A percentile compares a stretch with the other conserved stretches of the same genome.
Conservation (phyloP, 2,113 vertebrate species). For the Oplegnathus fasciatus region DNA sequence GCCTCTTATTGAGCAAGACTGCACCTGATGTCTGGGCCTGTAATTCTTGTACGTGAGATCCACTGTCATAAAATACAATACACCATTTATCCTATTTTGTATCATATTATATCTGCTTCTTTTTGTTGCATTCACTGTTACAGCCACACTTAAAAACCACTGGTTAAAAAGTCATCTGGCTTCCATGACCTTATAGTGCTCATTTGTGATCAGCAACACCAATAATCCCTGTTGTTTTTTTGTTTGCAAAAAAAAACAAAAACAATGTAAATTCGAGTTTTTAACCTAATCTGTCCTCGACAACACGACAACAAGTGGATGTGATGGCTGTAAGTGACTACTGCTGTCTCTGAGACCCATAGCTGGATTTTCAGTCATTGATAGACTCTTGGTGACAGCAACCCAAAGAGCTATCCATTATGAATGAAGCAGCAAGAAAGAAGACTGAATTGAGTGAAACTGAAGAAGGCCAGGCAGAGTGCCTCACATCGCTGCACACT, state of each 20-base stretch:
- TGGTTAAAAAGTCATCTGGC: neutral
- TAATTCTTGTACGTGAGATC: slow-evolving; percentile 6
- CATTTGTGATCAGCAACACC: neutral
- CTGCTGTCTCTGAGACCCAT: slow-evolving; percentile 52
- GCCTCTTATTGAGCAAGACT: slow-evolving; percentile 47
- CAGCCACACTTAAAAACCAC: neutral
- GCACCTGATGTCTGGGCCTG: slow-evolving; percentile 75
- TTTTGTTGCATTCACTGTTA: neutral
- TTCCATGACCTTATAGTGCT: neutral
- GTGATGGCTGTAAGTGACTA: slow-evolving; percentile 43
- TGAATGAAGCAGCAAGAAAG: slow-evolving; percentile 76
- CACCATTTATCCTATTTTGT: neutral
- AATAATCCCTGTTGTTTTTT: neutral
- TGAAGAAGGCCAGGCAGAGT: slow-evolving; percentile 83
- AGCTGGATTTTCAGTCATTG: slow-evolving; percentile 62
- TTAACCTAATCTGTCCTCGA: slow-evolving; percentile 15
- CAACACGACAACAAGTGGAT: slow-evolving; percentile 45
- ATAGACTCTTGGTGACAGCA: slow-evolving; percentile 75
- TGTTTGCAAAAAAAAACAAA: neutral
- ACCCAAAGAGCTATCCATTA: slow-evolving; percentile 80
- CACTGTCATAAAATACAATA: neutral
- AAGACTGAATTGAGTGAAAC: slow-evolving; percentile 78
- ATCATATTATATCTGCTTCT: neutral
- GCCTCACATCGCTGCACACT: slow-evolving; percentile 83
- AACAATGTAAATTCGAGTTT: no score